Conservation (phyloP, 1,140 invertebrate genomes). For the Caenorhabditis tropicalis region DNA sequence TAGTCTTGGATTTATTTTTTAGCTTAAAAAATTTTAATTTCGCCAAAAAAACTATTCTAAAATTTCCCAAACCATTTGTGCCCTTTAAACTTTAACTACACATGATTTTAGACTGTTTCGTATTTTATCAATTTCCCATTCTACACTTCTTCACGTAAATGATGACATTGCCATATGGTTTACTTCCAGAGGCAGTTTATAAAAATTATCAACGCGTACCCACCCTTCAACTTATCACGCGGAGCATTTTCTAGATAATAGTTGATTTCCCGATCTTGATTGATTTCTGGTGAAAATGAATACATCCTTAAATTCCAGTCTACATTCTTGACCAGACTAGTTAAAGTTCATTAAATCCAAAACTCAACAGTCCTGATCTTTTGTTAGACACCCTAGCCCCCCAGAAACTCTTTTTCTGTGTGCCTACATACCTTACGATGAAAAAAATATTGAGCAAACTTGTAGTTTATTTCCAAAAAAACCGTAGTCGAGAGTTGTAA, state of each 20-base stretch:
- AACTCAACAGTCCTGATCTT: not conserved
- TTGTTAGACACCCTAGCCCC: not conserved
- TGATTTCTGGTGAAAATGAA: not conserved
- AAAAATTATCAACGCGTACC: not conserved
- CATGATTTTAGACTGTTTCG: not conserved
- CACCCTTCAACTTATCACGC: not conserved
- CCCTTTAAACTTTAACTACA: not conserved
- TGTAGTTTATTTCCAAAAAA: constrained; percentile 39
- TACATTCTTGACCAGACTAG: not conserved
- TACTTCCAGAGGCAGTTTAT: not conserved
- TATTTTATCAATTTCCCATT: not conserved
- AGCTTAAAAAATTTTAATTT: too few relatives aligned
- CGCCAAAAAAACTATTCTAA: too few relatives aligned
- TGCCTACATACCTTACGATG: not conserved
- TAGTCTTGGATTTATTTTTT: too few relatives aligned
- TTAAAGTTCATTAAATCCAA: constrained; percentile 14
- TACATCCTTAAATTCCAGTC: too few relatives aligned
- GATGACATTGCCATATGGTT: not conserved
- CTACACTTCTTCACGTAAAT: not conserved
- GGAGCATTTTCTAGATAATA: not conserved
- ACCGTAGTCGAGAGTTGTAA: not conserved
- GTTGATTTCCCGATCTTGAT: not conserved
- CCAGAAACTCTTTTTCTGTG: not conserved
- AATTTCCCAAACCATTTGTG: too few relatives aligned
- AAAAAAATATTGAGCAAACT: constrained; percentile 26